Evolutionary conservation across 2,797 vertebrate species (phyloP).

Genomic region (Esox lucius): DNA sequence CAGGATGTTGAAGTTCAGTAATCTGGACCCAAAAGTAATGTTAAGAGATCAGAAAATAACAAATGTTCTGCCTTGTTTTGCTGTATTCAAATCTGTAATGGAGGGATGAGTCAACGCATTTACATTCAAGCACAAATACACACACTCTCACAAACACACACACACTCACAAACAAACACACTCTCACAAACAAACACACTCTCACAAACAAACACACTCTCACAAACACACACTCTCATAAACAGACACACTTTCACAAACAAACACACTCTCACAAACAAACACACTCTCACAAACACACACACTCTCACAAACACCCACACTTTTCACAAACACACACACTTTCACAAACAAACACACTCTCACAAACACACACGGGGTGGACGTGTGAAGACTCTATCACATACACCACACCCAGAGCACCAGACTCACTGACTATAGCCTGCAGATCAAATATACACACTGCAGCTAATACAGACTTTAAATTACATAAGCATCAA

Average conservation of each 20-base stretch:
- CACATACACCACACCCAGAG: background rate
- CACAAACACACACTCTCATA: slow-evolving; percentile 2
- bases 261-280: background rate
- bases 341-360: background rate
- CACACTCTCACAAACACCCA: background rate
- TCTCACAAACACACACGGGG: background rate
- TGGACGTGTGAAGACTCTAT: background rate
- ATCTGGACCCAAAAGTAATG: background rate
- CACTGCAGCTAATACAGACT: background rate
- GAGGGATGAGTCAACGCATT: background rate
- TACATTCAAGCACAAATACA: background rate
- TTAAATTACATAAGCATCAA: background rate
- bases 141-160: background rate
- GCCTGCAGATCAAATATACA: background rate
- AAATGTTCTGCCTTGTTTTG: background rate
- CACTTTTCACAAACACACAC: background rate
- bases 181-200: background rate
- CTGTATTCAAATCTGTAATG: background rate
- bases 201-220: background rate
- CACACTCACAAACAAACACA: background rate
- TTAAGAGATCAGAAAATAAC: background rate
- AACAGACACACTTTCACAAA: too few relatives aligned
- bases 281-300: background rate
- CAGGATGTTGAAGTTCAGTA: background rate
- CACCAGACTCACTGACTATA: background rate